phyloP scores from a whole-genome alignment of 2,888 invertebrate genomes.

The Taenaris catops region DNA sequence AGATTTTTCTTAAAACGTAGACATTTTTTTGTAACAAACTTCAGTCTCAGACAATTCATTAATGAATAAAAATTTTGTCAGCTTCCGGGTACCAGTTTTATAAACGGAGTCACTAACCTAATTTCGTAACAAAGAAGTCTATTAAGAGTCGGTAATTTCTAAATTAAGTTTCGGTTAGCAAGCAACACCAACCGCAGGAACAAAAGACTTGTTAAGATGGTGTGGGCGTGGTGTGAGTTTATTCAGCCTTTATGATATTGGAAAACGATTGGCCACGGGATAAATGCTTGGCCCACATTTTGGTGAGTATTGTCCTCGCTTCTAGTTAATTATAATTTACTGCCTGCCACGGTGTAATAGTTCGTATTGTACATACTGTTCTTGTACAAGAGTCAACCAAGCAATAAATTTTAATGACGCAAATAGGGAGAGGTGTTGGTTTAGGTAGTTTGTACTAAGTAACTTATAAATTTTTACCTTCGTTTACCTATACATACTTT shows the following conservation, averaged over 20 bases:
- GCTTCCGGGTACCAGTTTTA: too few species aligned
- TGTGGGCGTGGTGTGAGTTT: constrained; percentile 39
- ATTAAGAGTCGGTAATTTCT: constrained; percentile 36
- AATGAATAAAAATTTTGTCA: too few species aligned
- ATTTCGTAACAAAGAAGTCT: constrained; percentile 35
- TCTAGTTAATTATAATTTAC: constrained; percentile 9
- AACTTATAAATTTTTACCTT: too few species aligned
- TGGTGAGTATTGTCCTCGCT: constrained; percentile 9
- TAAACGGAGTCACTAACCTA: constrained; percentile 16
- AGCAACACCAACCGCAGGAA: constrained; percentile 37
- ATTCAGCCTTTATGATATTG: constrained; percentile 45
- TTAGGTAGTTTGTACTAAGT: too few species aligned
- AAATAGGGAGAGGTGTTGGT: too few species aligned
- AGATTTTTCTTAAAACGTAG: too few species aligned
- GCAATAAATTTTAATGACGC: too few species aligned
- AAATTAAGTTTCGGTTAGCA: constrained; percentile 40
- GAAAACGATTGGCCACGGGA: constrained; percentile 29
- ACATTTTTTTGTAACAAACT: too few species aligned
- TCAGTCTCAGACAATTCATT: too few species aligned
- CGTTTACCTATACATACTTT: too few species aligned
- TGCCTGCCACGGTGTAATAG: constrained; percentile 1
- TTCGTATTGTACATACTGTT: constrained; percentile 1
- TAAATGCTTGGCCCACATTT: constrained; percentile 12
- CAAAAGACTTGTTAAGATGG: constrained; percentile 43
- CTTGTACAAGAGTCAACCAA: neutral